Evolutionary conservation across 2,113 vertebrate genomes (phyloP), one percentile per base, ranked within the genome.

Genomic region (Cinclus mexicanus): DNA sequence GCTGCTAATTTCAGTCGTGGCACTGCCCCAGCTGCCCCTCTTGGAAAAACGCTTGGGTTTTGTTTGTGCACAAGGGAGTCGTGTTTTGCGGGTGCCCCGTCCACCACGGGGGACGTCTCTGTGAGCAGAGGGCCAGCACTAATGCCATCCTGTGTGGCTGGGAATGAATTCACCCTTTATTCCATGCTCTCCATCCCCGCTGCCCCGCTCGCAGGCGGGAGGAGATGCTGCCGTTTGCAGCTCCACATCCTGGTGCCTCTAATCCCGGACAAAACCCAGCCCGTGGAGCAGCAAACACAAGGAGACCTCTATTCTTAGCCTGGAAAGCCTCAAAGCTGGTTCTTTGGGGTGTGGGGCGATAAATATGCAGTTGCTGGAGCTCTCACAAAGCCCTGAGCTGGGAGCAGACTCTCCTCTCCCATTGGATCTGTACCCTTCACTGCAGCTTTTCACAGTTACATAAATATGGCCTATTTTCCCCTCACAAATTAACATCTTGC

Each of bases 381-480:
- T 95, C 86, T 88, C 35, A 93, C 63, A 86, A 85, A 94, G 78
- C 91, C 2, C 12, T 72, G 86, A 86, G 93, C 83, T 63, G 72
- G 20, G 83, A 91, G 57, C 60, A 20, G 29, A n/a, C 26, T 2
- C 92, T 94, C 70, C 84, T 89, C 87, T 97, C 82, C 83, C 42
- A 4, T 31, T 75, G 80, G 81, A 89, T 68, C 79, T 0, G 20
- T 78, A 50, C 78, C 89, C 87, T 95, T 91, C 5, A 10, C 94
- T 95, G 88, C 95, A 83, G 95, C 88, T 97, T 94, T 93, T 87
- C 95, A 53, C 90, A 86, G 88, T 97, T 90, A 89, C 90, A 80
- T 84, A 97, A 97, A 97, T 87, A 83, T 33, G 85, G 87, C 83
- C 93, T 95, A 71, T 94, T 97, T 96, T 96, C 64, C 72, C 81